Conservation (phyloP, 2,797 vertebrate species). For the Spinus olivaceus region DNA sequence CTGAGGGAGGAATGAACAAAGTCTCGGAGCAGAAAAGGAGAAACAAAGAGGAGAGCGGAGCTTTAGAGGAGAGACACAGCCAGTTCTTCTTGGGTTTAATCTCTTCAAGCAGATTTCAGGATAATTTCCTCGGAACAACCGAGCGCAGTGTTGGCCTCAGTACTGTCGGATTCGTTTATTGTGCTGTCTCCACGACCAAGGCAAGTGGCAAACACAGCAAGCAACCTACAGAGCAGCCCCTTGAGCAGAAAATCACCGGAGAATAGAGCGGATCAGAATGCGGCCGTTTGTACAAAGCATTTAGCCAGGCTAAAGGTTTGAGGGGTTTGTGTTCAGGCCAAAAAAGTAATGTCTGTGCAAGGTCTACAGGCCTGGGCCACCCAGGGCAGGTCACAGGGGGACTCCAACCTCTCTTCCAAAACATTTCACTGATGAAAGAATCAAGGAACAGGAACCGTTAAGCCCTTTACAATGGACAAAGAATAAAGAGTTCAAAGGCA, state of each 20-base stretch:
- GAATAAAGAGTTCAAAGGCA: conserved; percentile 45
- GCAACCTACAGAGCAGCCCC: conserved; percentile 54
- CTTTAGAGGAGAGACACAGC: conserved; percentile 56
- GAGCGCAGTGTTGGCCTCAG: conserved; percentile 23
- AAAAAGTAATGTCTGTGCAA: conserved; percentile 67
- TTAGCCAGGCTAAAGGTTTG: conserved; percentile 57
- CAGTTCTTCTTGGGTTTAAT: conserved; percentile 63
- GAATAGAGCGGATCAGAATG: conserved; percentile 61
- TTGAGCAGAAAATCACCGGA: conserved; percentile 62
- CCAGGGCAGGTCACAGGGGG: conserved; percentile 64
- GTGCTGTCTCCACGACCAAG: neutral
- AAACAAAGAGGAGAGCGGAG: conserved; percentile 13
- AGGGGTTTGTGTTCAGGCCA: conserved; percentile 65
- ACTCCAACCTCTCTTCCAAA: conserved; percentile 62
- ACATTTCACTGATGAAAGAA: conserved; percentile 50
- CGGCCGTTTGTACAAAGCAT: conserved; percentile 58
- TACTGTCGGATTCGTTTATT: conserved; percentile 5
- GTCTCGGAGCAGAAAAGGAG: neutral
- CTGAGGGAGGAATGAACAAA: neutral
- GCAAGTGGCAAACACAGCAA: conserved; percentile 52
- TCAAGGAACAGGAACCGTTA: conserved; percentile 53
- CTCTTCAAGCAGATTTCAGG: conserved; percentile 51
- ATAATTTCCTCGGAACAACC: conserved; percentile 34
- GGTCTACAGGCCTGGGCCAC: conserved; percentile 64
- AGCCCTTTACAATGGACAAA: conserved; percentile 48